A percentile compares a stretch with the other conserved stretches of the same genome.
phyloP scores from a whole-genome alignment of 2,113 vertebrate genomes.

The Harpagus bidentatus region DNA sequence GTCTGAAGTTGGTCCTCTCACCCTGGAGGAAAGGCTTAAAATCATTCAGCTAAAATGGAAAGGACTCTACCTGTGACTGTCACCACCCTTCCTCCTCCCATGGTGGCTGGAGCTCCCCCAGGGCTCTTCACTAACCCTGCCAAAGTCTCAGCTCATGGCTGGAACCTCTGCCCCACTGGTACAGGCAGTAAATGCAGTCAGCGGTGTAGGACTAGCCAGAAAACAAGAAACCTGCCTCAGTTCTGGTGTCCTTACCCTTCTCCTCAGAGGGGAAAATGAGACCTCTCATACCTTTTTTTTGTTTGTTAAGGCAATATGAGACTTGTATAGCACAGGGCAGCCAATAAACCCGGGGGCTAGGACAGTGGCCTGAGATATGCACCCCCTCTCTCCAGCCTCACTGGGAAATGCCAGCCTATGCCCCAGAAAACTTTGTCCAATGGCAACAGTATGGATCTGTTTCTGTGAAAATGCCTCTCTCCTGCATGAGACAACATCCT shows the following conservation, averaged over 20 bases:
- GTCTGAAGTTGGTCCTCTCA: not conserved
- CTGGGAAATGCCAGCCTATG: not conserved
- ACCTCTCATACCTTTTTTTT: not conserved
- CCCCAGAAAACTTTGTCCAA: not conserved
- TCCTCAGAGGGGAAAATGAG: not conserved
- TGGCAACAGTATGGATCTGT: not conserved
- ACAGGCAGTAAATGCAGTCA: not conserved
- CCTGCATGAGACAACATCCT: not conserved
- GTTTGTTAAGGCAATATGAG: not conserved
- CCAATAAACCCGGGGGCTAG: not conserved
- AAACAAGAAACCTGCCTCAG: not conserved
- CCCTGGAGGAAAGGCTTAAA: not conserved
- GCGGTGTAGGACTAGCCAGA: not conserved
- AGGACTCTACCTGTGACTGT: not conserved
- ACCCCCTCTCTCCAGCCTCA: not conserved
- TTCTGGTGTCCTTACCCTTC: not conserved
- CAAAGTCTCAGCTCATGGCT: fast-evolving
- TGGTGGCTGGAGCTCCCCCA: not conserved
- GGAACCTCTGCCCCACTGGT: not conserved
- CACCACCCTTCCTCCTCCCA: not conserved
- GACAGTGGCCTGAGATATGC: not conserved
- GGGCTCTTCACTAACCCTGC: not conserved
- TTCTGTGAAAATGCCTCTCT: not conserved
- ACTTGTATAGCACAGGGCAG: not conserved
- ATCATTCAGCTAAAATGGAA: not conserved